phyloP scores from a whole-genome alignment of 2,797 vertebrate genomes.

The Acrossocheilus wenchowensis region DNA sequence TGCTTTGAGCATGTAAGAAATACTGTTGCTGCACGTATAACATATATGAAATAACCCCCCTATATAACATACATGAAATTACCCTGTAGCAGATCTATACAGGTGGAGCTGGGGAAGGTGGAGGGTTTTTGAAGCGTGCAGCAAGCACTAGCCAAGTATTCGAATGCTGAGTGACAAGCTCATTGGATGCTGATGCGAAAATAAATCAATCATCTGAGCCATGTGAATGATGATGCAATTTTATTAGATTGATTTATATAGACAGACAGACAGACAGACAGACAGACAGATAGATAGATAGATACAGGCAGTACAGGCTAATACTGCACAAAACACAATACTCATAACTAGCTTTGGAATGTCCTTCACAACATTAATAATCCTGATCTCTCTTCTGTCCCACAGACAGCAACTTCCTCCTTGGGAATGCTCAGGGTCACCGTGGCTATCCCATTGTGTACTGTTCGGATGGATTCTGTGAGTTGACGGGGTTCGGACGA shows the following conservation, averaged over 20 bases:
- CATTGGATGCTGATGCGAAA: too few species aligned
- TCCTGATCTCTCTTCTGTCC: conserved; percentile 6
- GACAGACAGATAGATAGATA: too few species aligned
- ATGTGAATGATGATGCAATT: too few species aligned
- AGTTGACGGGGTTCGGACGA: conserved; percentile 91
- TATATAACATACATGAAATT: not conserved
- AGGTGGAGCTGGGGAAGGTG: not conserved
- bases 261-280: too few species aligned
- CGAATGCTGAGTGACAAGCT: not conserved
- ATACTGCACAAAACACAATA: not conserved
- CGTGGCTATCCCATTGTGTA: conserved; percentile 95
- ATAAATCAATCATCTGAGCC: too few species aligned
- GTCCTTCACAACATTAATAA: not conserved
- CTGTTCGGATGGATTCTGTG: conserved; percentile 97
- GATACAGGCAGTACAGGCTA: not conserved
- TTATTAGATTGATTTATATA: too few species aligned
- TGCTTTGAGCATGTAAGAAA: not conserved
- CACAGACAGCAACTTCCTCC: conserved; percentile 96
- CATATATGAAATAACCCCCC: not conserved
- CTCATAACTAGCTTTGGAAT: not conserved
- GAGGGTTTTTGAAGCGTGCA: not conserved
- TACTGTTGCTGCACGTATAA: too few species aligned
- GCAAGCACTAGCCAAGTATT: not conserved
- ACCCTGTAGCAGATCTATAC: not conserved
- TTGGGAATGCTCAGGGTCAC: conserved; percentile 94